phyloP scores from a whole-genome alignment of 2,797 vertebrate species.

The Trichosurus vulpecula region DNA sequence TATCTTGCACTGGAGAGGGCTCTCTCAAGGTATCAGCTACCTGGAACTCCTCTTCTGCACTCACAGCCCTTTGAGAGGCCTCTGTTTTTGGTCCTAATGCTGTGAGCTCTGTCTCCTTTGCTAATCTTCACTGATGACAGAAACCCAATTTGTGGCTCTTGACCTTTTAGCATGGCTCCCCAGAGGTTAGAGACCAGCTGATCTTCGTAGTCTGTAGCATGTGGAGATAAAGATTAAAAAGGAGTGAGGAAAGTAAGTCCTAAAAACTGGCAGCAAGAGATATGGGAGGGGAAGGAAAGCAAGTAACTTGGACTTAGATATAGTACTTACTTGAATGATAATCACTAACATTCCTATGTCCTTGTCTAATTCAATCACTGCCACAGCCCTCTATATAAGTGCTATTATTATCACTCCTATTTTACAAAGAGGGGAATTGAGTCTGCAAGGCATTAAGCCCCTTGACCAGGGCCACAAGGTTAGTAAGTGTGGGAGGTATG shows the following conservation, averaged over 20 bases:
- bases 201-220: background rate
- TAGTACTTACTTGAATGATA: background rate
- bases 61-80: background rate
- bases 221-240: background rate
- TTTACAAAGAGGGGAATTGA: conserved; percentile 18
- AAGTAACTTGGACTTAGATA: background rate
- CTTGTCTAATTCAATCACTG: background rate
- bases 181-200: background rate
- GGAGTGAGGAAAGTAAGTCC: background rate
- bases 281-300: background rate
- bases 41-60: background rate
- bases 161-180: background rate
- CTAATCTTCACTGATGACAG: background rate
- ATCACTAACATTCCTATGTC: background rate
- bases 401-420: background rate
- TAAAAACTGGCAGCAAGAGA: background rate
- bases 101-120: background rate
- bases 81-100: background rate
- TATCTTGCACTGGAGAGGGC: background rate
- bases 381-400: background rate
- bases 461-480: conserved; percentile 11
- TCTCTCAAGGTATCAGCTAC: background rate
- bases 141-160: background rate
- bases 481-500: background rate
- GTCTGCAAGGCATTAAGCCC: background rate